Evolutionary conservation across 2,888 invertebrate genomes (phyloP).

Genomic region (Lasioglossum vierecki): DNA sequence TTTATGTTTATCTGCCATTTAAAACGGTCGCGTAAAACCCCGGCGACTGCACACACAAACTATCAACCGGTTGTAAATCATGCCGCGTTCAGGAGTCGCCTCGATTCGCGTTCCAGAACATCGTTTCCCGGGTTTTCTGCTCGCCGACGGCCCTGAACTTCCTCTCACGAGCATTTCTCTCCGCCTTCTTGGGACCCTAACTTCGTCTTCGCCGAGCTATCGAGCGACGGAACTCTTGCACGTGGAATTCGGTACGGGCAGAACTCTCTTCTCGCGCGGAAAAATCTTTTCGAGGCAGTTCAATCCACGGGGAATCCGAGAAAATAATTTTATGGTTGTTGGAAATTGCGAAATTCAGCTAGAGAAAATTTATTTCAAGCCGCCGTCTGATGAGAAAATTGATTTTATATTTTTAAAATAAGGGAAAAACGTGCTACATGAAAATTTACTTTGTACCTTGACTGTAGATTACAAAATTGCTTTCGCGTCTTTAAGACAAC

Average conservation of each 20-base stretch:
- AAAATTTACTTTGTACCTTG: not conserved
- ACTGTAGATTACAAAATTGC: not conserved
- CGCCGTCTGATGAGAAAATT: not conserved
- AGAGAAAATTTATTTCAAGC: not conserved
- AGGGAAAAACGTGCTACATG: not conserved
- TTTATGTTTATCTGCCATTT: conserved; percentile 84
- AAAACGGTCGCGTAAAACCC: conserved; percentile 83
- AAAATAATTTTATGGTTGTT: not conserved
- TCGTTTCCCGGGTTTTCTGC: conserved; percentile 1
- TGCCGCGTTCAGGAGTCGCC: conserved; percentile 66
- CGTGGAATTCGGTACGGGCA: not conserved
- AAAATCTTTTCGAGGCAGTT: not conserved
- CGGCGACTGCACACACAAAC: conserved; percentile 81
- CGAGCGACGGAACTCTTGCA: not conserved
- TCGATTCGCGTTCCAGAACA: conserved; percentile 58
- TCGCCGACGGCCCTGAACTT: conserved; percentile 29
- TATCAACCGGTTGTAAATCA: conserved; percentile 83
- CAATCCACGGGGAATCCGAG: not conserved
- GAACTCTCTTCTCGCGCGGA: not conserved
- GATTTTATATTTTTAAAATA: not conserved
- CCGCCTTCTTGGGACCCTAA: not conserved
- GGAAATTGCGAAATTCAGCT: not conserved
- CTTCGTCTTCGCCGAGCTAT: conserved; percentile 9
- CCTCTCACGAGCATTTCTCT: not conserved
- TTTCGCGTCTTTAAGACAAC: not conserved